Evolutionary conservation across 2,113 vertebrate species (phyloP), one percentile per base, ranked within the genome.

Genomic region (Daphoenositta chrysoptera): DNA sequence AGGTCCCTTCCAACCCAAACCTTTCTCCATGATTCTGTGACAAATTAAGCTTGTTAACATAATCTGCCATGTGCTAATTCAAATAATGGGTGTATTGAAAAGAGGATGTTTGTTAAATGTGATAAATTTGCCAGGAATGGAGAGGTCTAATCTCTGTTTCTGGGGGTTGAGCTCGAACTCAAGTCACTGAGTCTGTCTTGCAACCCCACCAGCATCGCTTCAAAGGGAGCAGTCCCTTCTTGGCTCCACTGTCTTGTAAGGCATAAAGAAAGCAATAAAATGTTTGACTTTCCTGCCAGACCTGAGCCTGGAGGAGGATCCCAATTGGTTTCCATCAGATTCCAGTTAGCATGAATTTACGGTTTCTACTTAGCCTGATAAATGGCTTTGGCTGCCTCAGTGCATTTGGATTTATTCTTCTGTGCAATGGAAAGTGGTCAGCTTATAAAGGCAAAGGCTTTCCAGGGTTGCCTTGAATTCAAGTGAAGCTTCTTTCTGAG

Each of bases 31-130:
- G 8, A 33, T 56, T 70, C 64, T 70, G 57, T 90, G 91, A 93
- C 96, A 97, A 97, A 97, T 95, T 89, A 96, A 97, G 96, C 94
- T 95, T 92, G 90, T 97, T 97, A 97, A 85, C 81, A 15, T 96
- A 94, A 97, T 97, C 85, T 96, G 70, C 81, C 80, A 13, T 73
- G 85, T 96, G 90, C 93, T 91, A 82, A 88, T 94, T 97, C 95
- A 89, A 97, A 97, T 95, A 96, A 95, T 89, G 73, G 92, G 44
- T 89, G 44, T 69, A 76, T 89, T 94, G 80, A 68, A 92, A 94
- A 84, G 91, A 95, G 73, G 85, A 85, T 96, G 83, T 96, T 97
- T 94, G 95, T 95, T 91, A 96, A 92, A 83, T 79, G 92, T 96
- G 81, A 91, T 88, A 58, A 91, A 77, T 91, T 94, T 87, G 58